These are phyloP conservation scores for Melanerpes aurifrons DNA, from an alignment of 2,113 vertebrate genomes.

Conservation along the genomic window DNA sequence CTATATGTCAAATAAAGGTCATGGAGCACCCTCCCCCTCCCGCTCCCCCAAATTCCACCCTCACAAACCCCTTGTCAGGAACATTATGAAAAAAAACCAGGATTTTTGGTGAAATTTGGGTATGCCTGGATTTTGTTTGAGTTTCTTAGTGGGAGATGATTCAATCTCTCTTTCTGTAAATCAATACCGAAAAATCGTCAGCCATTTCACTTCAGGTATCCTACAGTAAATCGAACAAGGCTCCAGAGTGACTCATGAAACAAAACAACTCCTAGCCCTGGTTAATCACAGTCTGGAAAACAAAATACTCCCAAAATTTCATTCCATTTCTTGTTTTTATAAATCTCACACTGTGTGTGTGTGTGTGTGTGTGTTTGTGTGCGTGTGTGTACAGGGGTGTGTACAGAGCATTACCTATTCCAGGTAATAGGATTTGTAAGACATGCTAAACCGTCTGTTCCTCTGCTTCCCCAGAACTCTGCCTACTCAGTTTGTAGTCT, in stretches of 20 bases:
- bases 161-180: slow-evolving; percentile 9
- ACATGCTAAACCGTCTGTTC: slow-evolving; percentile 58
- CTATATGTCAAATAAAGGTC: not conserved
- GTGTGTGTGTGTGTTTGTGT: not conserved
- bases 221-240: slow-evolving; percentile 19
- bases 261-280: slow-evolving; percentile 50
- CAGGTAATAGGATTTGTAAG: slow-evolving; percentile 59
- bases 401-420: slow-evolving; percentile 53
- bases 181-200: slow-evolving; percentile 35
- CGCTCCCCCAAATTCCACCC: not conserved
- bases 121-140: slow-evolving; percentile 13
- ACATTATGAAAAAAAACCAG: slow-evolving; percentile 11
- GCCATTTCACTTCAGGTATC: slow-evolving; percentile 44
- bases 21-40: not conserved
- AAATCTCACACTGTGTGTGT: slow-evolving; percentile 15
- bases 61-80: slow-evolving; percentile 23
- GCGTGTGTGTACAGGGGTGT: slow-evolving; percentile 30
- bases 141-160: slow-evolving; percentile 14
- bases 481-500: slow-evolving; percentile 71
- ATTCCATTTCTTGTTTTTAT: slow-evolving; percentile 26
- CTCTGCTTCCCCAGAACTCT: slow-evolving; percentile 64
- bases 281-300: slow-evolving; percentile 58
- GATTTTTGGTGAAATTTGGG: slow-evolving; percentile 29
- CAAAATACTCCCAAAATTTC: slow-evolving; percentile 22
- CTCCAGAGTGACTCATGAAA: slow-evolving; percentile 49